A percentile compares a stretch with the other conserved stretches of the same genome.
These are phyloP conservation scores for Acleris emargana DNA, from an alignment of 2,888 invertebrate species.

Conservation along the genomic window DNA sequence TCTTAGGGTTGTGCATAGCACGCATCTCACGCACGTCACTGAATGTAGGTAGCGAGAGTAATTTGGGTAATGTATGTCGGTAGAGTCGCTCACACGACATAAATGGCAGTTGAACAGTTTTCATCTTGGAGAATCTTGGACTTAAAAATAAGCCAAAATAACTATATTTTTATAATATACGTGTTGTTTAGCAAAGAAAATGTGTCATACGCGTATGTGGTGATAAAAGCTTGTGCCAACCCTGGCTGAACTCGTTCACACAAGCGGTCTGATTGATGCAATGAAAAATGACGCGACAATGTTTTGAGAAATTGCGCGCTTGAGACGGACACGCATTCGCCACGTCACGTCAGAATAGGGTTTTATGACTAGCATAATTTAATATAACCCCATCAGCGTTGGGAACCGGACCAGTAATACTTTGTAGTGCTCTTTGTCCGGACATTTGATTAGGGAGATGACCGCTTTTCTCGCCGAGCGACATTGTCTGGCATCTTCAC, in stretches of 20 bases:
- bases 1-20: constrained; percentile 57
- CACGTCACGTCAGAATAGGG: constrained; percentile 62
- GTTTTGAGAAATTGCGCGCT: constrained; percentile 80
- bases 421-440: constrained; percentile 59
- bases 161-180: too few relatives aligned
- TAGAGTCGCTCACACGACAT: too few relatives aligned
- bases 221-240: constrained; percentile 51
- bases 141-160: too few relatives aligned
- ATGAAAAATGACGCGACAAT: constrained; percentile 82
- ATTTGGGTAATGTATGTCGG: too few relatives aligned
- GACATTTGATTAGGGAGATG: constrained; percentile 69
- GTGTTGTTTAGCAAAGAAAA: too few relatives aligned
- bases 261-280: constrained; percentile 78
- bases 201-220: too few relatives aligned
- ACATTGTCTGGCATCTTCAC: constrained; percentile 46
- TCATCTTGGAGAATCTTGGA: too few relatives aligned
- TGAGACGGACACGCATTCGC: constrained; percentile 51
- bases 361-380: constrained; percentile 81
- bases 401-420: constrained; percentile 65
- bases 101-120: too few relatives aligned
- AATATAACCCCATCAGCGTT: constrained; percentile 55
- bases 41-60: too few relatives aligned
- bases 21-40: too few relatives aligned
- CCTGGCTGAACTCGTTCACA: constrained; percentile 55
- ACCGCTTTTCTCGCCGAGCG: constrained; percentile 51